phyloP scores from a whole-genome alignment of 2,797 vertebrate species.

The Sebastes kiyomatsui region DNA sequence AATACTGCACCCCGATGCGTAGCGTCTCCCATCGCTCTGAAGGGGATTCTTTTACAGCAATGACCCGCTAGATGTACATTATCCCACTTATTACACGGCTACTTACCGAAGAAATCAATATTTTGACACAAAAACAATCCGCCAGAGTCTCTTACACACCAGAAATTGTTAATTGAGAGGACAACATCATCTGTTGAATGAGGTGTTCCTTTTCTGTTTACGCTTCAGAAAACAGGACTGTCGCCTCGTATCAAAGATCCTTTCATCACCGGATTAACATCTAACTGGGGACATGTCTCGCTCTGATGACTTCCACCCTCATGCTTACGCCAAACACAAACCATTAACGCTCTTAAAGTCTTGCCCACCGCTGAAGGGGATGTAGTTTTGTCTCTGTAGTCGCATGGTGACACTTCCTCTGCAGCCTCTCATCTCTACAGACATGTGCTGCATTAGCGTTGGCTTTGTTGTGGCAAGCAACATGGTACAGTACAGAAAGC shows the following conservation, averaged over 20 bases:
- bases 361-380: not conserved
- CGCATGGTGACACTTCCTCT: slow-evolving; percentile 30
- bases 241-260: not conserved
- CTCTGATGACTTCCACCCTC: slow-evolving; percentile 9
- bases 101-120: not conserved
- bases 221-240: not conserved
- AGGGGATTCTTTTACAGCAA: too few species aligned
- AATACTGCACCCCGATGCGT: too few species aligned
- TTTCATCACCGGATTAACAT: slow-evolving; percentile 21
- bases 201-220: not conserved
- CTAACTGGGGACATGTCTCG: not conserved
- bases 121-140: not conserved
- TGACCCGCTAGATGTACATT: too few species aligned
- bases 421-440: slow-evolving; percentile 27
- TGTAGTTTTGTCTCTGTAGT: slow-evolving; percentile 7
- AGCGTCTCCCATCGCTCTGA: too few species aligned
- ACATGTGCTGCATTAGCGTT: slow-evolving; percentile 47
- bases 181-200: not conserved
- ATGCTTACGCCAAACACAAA: slow-evolving; percentile 23
- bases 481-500: slow-evolving; percentile 29
- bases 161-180: not conserved
- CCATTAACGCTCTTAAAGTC: not conserved
- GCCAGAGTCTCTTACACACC: not conserved
- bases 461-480: slow-evolving; percentile 51
- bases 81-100: too few species aligned